Base-by-base conservation (phyloP, 2,888 invertebrate species). In the Anticlea derivata region DNA sequence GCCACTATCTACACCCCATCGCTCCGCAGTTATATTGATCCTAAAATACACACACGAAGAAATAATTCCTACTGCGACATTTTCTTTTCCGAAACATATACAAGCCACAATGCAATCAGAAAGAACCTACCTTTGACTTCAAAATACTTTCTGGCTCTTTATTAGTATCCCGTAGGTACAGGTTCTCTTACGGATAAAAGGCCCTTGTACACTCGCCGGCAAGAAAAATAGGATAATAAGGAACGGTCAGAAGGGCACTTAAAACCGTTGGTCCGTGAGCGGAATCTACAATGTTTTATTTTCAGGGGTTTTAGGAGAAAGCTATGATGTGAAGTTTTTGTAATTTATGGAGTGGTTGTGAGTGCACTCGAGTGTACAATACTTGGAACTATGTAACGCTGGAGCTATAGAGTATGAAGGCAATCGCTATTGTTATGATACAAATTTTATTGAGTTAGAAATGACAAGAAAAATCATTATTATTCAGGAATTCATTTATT, bases 201-300 rank as follows among this genome's bases (percentile, higher is more conserved):
- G 60, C 60, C 50, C 57, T 55, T 50, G 51, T 58, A 63, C 60
- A 61, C 59, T 63, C 47, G 47, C 60, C 49, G 60, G 57, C 62
- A 70, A 73, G 68, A 76, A 77, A 79, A 79, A 80, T 80, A 75
- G 71, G 69, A 78, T 77, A 75, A 78, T 80, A 80, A 78, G 72
- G 70, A 68, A 46, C 60, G 68, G 60, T 50, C 65, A 66, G 68
- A 68, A 70, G 70, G 73, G 73, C 77, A 72, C 78, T 79, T 74
- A 73, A 67, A 75, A 73, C 71, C 68, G 73, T 60, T 63, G 65
- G 66, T 58, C 59, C 76, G 79, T 75, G 78, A 63, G 68, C 34
- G 50, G 80, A 80, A 78, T 80, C 62, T 63, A 62, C 66, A 74
- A 74, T 65, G 63, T 63, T 68, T 73, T 66, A 70, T 57, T 58